These are phyloP conservation scores for Melanogrammus aeglefinus DNA, from an alignment of 2,797 vertebrate genomes.

Conservation along the genomic window DNA sequence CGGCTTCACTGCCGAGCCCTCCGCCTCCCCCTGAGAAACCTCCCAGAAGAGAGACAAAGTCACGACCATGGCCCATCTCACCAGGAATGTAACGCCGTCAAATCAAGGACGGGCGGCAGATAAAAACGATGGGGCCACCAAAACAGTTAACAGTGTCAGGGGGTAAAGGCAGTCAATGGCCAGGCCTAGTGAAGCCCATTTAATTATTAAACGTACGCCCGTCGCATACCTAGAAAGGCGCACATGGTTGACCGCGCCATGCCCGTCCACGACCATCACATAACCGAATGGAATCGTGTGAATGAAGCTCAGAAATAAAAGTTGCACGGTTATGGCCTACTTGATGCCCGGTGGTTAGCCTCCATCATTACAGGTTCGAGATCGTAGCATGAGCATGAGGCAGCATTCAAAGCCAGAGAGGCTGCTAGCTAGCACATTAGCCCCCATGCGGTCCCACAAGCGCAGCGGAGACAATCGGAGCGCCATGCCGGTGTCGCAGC, in stretches of 20 bases:
- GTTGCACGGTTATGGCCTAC: background rate
- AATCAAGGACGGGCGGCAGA: background rate
- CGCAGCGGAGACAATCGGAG: background rate
- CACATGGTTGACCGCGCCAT: conserved; percentile 39
- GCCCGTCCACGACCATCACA: background rate
- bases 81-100: background rate
- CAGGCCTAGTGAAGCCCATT: background rate
- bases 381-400: background rate
- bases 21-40: conserved; percentile 87
- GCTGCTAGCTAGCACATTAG: conserved; percentile 47
- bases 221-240: conserved; percentile 31
- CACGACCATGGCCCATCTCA: conserved; percentile 11
- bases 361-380: accelerated
- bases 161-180: background rate
- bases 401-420: background rate
- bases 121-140: background rate
- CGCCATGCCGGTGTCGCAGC: background rate
- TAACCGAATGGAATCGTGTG: background rate
- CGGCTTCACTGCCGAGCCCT: conserved; percentile 80
- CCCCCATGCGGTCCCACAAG: conserved; percentile 55
- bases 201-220: background rate
- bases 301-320: background rate
- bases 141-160: background rate
- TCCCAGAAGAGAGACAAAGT: conserved; percentile 49
- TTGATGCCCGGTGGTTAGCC: background rate